Percentiles rank a stretch among this genome's conserved stretches.
Conservation (phyloP, 2,888 invertebrate species). For the Plusia festucae region DNA sequence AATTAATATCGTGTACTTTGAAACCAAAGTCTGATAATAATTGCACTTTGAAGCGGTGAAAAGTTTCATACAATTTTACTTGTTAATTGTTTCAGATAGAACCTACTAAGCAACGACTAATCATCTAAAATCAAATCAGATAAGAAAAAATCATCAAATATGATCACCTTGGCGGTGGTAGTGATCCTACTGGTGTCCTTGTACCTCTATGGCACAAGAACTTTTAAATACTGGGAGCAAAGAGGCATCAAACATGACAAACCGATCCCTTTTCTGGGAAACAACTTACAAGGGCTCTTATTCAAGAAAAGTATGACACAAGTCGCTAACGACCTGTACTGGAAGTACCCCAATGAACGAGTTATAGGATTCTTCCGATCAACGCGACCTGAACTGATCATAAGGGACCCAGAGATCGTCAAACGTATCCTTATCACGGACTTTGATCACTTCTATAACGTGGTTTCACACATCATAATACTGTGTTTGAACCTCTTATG, state of each 20-base stretch:
- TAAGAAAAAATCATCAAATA: background rate
- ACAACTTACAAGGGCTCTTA: constrained; percentile 18
- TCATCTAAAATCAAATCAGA: too few species aligned
- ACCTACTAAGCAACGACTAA: too few species aligned
- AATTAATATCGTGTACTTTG: background rate
- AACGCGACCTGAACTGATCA: constrained; percentile 60
- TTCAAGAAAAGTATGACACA: constrained; percentile 34
- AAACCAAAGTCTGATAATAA: background rate
- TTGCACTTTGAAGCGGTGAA: background rate
- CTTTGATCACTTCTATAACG: constrained; percentile 36
- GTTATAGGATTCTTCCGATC: constrained; percentile 67
- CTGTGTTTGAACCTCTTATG: constrained; percentile 60
- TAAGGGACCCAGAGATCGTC: constrained; percentile 66
- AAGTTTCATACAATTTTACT: background rate
- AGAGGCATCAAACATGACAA: constrained; percentile 48
- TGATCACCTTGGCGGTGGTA: constrained; percentile 34
- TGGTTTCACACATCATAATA: constrained; percentile 58
- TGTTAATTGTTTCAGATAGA: constrained; percentile 17
- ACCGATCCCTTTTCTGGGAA: constrained; percentile 44
- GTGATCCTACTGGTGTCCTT: constrained; percentile 25
- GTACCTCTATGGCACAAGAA: constrained; percentile 47
- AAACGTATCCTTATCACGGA: constrained; percentile 63
- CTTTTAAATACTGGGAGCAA: constrained; percentile 55
- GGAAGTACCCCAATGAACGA: constrained; percentile 64
- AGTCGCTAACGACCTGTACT: constrained; percentile 52